phyloP scores from a whole-genome alignment of 2,113 vertebrate species.

The Cololabis saira region DNA sequence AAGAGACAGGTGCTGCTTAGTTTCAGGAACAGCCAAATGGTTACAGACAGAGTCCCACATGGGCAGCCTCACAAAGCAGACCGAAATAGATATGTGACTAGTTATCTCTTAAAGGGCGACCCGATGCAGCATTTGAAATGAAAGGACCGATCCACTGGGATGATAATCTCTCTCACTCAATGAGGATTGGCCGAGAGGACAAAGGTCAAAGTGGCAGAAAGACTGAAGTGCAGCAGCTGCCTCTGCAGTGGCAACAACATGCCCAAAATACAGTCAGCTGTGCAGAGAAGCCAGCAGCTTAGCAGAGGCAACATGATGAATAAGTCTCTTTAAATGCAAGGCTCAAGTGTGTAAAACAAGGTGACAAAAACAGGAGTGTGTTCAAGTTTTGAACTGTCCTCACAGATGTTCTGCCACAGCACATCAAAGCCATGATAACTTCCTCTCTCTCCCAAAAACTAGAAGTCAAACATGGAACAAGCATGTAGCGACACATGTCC shows the following conservation, averaged over 20 bases:
- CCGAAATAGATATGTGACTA: slow-evolving; percentile 56
- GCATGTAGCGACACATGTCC: no score
- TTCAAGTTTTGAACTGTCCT: not conserved
- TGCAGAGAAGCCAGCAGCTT: slow-evolving; percentile 50
- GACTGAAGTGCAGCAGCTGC: slow-evolving; percentile 46
- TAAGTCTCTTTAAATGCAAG: slow-evolving; percentile 16
- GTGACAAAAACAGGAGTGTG: slow-evolving; percentile 23
- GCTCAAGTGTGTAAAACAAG: slow-evolving; percentile 36
- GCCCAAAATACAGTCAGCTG: slow-evolving; percentile 62
- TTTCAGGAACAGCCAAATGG: slow-evolving; percentile 18
- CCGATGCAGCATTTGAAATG: slow-evolving; percentile 30
- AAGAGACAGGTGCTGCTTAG: slow-evolving; percentile 57
- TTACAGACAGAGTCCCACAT: slow-evolving; percentile 16
- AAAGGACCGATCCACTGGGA: slow-evolving; percentile 54
- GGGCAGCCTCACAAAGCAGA: slow-evolving; percentile 39
- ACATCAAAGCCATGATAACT: not conserved
- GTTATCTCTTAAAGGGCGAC: slow-evolving; percentile 43
- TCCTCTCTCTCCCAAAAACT: not conserved
- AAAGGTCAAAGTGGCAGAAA: slow-evolving; percentile 50
- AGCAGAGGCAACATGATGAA: slow-evolving; percentile 43
- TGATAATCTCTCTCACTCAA: slow-evolving; percentile 25
- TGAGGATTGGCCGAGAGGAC: slow-evolving; percentile 21
- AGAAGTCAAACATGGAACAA: no score
- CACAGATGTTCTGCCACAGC: slow-evolving; percentile 32
- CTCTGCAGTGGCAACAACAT: slow-evolving; percentile 45